Conservation (phyloP, 2,888 invertebrate species). For the Tachystola acroxantha region DNA sequence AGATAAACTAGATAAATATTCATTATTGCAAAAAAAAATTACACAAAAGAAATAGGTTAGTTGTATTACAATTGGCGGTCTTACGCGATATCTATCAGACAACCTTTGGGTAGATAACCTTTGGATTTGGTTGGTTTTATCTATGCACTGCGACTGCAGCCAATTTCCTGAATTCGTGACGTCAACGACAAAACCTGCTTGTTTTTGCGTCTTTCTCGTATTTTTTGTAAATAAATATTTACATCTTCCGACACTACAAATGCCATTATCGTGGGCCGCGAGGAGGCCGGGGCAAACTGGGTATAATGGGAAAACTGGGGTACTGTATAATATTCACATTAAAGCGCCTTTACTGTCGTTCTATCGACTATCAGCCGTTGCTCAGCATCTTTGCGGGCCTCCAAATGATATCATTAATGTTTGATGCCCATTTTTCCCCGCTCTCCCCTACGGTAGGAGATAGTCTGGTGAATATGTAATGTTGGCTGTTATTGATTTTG, state of each 20-base stretch:
- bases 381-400: conserved; percentile 65
- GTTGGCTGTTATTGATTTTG: conserved; percentile 41
- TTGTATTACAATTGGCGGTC: too few relatives aligned
- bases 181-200: too few relatives aligned
- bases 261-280: conserved; percentile 21
- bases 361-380: conserved; percentile 64
- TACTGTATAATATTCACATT: conserved; percentile 73
- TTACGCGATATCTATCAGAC: too few relatives aligned
- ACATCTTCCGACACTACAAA: conserved; percentile 16
- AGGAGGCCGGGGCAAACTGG: conserved; percentile 23
- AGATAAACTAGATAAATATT: too few relatives aligned
- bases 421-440: conserved; percentile 52
- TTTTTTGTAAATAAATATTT: conserved; percentile 6
- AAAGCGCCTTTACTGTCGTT: conserved; percentile 55
- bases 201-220: neutral
- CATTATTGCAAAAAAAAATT: too few relatives aligned
- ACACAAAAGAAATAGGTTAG: too few relatives aligned
- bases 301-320: conserved; percentile 28
- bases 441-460: conserved; percentile 25
- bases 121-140: too few relatives aligned
- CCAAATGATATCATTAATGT: conserved; percentile 69
- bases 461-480: conserved; percentile 56
- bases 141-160: too few relatives aligned
- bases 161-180: too few relatives aligned
- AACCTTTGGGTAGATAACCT: too few relatives aligned